Base-by-base conservation (phyloP, 2,113 vertebrate genomes). In the Notiomystis cincta region DNA sequence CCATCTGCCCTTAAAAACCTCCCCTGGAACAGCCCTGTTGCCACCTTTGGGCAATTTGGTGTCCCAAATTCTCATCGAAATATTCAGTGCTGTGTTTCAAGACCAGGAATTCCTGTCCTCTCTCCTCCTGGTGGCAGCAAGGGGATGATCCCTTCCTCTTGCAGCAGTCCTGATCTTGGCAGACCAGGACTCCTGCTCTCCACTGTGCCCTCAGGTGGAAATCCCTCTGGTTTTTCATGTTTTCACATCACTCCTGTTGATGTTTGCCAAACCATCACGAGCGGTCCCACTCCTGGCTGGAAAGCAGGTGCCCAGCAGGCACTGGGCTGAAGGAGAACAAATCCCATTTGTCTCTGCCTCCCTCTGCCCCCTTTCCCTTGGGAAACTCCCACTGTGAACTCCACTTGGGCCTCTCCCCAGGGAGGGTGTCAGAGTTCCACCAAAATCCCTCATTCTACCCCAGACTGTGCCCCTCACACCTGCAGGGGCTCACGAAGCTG, bases 401-500 rank as follows among this genome's bases (percentile, higher is more conserved):
- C 58, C 71, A 14, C 38, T 8, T 19, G 20, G 33, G 58, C 10
- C 58, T 61, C 47, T 24, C 33, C 23, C 11, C 47, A 4, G 37
- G 21, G 40, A 40, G 11, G 3, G 4, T 3, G 15, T 31, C 47
- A 12, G 23, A n/a, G 9, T 24, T 28, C 12, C 56, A 53, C 56
- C 38, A 12, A 15, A 60, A 13, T 4, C 35, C 45, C 67, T 21
- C 17, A 1, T 8, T 33, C 9, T 2, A 0, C 7, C 65, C 2
- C 1, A 1, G 18, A 1, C 1, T 3, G 11, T 37, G 58, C 42
- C 48, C 58, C 18, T 57, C n/a, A 3, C 13, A 11, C 4, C 54
- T 47, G 54, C 54, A 51, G 24, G 40, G 12, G 6, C 15, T 42
- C 1, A 31, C 1, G 11, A 3, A 3, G 28, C 27, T 54, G 62